Base-by-base conservation (phyloP, 2,888 invertebrate genomes). In the Hydrotaea diabolus region DNA sequence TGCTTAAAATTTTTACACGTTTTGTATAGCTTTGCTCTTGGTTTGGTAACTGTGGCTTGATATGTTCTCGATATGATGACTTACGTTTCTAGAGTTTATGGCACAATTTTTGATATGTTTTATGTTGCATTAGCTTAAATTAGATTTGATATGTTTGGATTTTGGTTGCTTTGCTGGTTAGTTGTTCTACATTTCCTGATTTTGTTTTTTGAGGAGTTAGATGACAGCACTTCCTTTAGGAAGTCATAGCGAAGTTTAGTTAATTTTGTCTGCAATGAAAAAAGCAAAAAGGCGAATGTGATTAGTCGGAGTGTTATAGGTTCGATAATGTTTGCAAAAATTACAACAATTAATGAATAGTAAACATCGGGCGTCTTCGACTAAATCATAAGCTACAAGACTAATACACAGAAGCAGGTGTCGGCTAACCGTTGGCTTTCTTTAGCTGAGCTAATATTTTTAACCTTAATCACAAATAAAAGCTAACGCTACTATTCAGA, bases 81-180 rank as follows among this genome's bases (percentile, higher is more conserved):
- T 85, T 85, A 85, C 53, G 19, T 55, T 74, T 71, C 76, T 82
- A 82, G 39, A 43, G 39, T 73, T 46, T 43, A 79, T 85, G 85
- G 85, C 85, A 85, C 85, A 85, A 74, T 21, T 69, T 69, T 69
- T 69, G 69, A 69, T 69, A 69, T 69, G 69, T 69, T 69, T 69
- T 46, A 36, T 19, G 66, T 69, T 46, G 39, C 21, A 15, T 23
- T 43, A 19, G 15, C 59, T 74, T 74, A 59, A 17, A 39, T 59
- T 59, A 59, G 43, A 26, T 74, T 74, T 21, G 59, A 46, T 46
- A 46, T 69, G 69, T 46, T 17, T 17, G 21, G 46, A 46, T 46
- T 43, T 62, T 59, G n/a, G 26, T 57, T 31, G 13, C 15, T 31
- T 23, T 0, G 31, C 31, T 53, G n/a, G 39, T 57, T 74, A 26